A percentile compares a stretch with the other conserved stretches of the same genome.
phyloP scores from a whole-genome alignment of 1,140 invertebrate genomes.

The Drosophila littoralis region DNA sequence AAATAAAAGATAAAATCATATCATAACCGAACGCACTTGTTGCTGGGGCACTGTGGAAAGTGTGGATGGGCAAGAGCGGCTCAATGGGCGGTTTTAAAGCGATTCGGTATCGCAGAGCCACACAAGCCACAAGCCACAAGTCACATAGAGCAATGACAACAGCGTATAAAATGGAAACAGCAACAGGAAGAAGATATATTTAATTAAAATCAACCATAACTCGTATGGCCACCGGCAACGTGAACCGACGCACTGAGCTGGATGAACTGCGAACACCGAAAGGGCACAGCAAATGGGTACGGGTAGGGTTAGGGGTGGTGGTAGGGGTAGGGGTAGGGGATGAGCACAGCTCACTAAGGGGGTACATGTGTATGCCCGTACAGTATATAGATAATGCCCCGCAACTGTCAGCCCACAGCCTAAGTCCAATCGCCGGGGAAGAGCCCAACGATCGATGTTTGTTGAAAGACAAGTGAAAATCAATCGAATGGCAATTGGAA shows the following conservation, averaged over 20 bases:
- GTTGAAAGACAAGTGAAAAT: slow-evolving; percentile 3
- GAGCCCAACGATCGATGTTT: neutral
- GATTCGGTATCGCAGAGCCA: too few species aligned
- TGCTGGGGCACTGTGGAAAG: neutral
- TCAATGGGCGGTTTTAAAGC: slow-evolving; percentile 5
- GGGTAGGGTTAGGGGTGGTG: neutral
- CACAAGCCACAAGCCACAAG: slow-evolving; percentile 7
- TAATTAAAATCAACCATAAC: slow-evolving; percentile 82
- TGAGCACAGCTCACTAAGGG: neutral
- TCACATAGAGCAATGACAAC: slow-evolving; percentile 21
- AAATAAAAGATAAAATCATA: neutral
- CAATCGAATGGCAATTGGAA: slow-evolving; percentile 7
- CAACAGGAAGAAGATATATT: slow-evolving; percentile 82
- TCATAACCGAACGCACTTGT: neutral
- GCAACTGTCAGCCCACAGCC: neutral
- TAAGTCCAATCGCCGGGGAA: neutral
- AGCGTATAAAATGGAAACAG: slow-evolving; percentile 66
- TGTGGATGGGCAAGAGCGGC: slow-evolving; percentile 15
- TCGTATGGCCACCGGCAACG: slow-evolving; percentile 65
- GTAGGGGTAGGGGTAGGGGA: neutral
- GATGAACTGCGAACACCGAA: neutral
- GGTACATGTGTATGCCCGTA: neutral
- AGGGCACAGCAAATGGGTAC: too few species aligned
- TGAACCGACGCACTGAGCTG: slow-evolving; percentile 51
- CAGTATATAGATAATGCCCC: too few species aligned